Evolutionary conservation across 2,797 vertebrate genomes (phyloP).

Genomic region (Cichlasoma orientale): DNA sequence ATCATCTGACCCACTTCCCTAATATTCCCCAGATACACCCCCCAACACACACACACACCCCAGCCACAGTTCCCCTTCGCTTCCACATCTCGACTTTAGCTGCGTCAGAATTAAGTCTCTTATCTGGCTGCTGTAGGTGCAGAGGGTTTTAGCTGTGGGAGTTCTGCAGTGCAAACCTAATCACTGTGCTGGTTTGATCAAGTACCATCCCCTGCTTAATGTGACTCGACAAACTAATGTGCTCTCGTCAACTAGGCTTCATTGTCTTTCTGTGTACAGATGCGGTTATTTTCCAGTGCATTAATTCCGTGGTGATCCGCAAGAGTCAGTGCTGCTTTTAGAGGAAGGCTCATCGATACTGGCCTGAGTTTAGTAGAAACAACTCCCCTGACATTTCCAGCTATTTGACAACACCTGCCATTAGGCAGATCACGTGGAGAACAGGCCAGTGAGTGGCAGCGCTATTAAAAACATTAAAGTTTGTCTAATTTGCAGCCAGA

Average conservation of each 20-base stretch:
- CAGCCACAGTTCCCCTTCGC: slow-evolving; percentile 24
- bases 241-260: slow-evolving; percentile 26
- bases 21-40: slow-evolving; percentile 53
- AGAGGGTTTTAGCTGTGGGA: slow-evolving; percentile 46
- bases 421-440: slow-evolving; percentile 16
- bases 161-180: slow-evolving; percentile 52
- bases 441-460: slow-evolving; percentile 24
- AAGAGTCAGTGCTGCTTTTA: slow-evolving; percentile 8
- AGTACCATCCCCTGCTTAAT: slow-evolving; percentile 31
- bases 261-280: not conserved
- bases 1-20: slow-evolving; percentile 76
- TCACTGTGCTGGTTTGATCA: slow-evolving; percentile 43
- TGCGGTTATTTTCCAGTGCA: slow-evolving; percentile 1
- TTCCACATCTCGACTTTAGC: slow-evolving; percentile 33
- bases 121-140: slow-evolving; percentile 44
- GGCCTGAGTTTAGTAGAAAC: slow-evolving; percentile 35
- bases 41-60: not conserved
- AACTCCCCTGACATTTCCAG: slow-evolving; percentile 17
- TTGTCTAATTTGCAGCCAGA: slow-evolving; percentile 52
- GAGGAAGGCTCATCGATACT: not conserved
- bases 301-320: not conserved
- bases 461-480: slow-evolving; percentile 48
- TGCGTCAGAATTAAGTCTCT: slow-evolving; percentile 59
- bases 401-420: slow-evolving; percentile 41
- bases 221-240: slow-evolving; percentile 32